Evolutionary conservation across 2,113 vertebrate species (phyloP).

Genomic region (Sander vitreus): DNA sequence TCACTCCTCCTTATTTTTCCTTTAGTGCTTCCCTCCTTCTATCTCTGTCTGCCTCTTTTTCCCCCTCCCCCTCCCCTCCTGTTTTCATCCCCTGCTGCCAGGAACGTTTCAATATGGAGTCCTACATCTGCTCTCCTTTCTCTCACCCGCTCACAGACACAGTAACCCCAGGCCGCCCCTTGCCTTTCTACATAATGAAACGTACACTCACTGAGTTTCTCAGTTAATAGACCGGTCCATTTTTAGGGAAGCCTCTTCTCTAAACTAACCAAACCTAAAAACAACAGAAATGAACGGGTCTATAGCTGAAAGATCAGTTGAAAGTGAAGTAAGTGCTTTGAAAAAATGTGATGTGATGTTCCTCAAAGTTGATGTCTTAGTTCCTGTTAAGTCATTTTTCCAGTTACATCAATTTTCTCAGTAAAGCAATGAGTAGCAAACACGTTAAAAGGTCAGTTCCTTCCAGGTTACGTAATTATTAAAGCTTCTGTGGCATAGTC

Average conservation of each 20-base stretch:
- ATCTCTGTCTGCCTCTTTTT: constrained; percentile 21
- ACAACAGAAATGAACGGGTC: not conserved
- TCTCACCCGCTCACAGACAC: constrained; percentile 7
- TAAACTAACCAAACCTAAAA: not conserved
- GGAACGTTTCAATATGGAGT: constrained; percentile 49
- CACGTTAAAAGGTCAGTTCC: not conserved
- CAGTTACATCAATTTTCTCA: not conserved
- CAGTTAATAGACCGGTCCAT: not conserved
- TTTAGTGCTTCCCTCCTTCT: not conserved
- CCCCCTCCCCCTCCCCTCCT: not conserved
- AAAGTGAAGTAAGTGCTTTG: not conserved
- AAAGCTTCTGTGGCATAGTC: not conserved
- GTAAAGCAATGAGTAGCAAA: no score
- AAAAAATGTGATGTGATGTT: not conserved
- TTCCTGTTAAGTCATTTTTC: not conserved
- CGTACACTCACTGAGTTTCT: not conserved
- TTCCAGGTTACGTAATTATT: not conserved
- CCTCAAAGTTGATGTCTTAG: not conserved
- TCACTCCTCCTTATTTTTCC: constrained; percentile 41
- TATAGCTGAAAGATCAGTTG: not conserved
- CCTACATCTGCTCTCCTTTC: constrained; percentile 51
- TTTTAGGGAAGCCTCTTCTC: not conserved
- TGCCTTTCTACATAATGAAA: not conserved
- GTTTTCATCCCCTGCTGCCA: constrained; percentile 30
- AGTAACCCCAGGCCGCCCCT: constrained; percentile 1